phyloP scores from a whole-genome alignment of 2,797 vertebrate genomes.

The Artibeus jamaicensis region DNA sequence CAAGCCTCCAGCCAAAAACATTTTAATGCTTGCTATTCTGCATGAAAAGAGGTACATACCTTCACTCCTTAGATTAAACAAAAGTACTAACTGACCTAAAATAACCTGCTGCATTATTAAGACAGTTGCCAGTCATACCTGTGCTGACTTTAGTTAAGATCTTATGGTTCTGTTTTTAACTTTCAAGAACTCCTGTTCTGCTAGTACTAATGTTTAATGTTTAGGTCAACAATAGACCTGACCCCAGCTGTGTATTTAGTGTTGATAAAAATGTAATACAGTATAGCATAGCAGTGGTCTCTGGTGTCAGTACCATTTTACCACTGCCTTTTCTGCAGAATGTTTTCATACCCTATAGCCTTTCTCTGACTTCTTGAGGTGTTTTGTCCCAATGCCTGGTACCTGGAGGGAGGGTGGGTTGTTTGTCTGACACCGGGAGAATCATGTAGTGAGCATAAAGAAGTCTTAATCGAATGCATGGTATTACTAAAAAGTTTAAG shows the following conservation, averaged over 20 bases:
- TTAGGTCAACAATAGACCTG: background rate
- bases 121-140: background rate
- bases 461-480: background rate
- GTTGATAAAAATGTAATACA: background rate
- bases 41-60: background rate
- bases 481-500: background rate
- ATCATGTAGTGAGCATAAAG: background rate
- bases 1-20: background rate
- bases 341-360: background rate
- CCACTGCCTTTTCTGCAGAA: background rate
- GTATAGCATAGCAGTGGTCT: background rate
- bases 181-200: background rate
- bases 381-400: background rate
- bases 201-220: background rate
- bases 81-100: background rate
- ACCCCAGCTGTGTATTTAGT: background rate
- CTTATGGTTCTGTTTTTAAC: background rate
- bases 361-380: background rate
- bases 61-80: background rate
- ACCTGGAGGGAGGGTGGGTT: background rate
- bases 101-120: background rate
- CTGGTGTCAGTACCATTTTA: background rate
- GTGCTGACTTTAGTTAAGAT: background rate
- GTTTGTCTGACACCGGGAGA: background rate
- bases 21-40: background rate